Conservation (phyloP, 2,113 vertebrate genomes). For the Phyllostomus discolor region DNA sequence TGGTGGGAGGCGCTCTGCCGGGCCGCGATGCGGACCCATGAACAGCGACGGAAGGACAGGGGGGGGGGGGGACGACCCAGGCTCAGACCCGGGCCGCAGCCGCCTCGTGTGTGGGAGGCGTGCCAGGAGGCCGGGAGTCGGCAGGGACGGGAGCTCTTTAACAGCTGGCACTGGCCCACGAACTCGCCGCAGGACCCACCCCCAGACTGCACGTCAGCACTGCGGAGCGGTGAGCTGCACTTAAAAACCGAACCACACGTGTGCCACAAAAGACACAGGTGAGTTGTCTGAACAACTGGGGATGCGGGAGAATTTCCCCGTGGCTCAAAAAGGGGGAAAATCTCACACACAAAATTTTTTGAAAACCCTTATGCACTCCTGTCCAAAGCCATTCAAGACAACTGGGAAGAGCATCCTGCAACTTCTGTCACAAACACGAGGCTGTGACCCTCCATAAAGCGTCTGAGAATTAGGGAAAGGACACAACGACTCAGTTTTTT, state of each 20-base stretch:
- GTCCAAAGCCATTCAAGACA: background rate
- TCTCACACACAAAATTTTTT: background rate
- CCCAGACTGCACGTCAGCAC: background rate
- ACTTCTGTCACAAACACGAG: background rate
- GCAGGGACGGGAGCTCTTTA: background rate
- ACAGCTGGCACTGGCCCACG: background rate
- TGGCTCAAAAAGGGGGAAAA: background rate
- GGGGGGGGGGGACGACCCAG: too few relatives aligned
- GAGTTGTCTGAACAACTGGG: background rate
- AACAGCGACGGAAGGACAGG: accelerated
- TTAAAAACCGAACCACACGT: background rate
- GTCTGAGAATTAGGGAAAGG: background rate
- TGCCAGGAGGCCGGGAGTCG: accelerated
- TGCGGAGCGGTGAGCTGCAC: background rate
- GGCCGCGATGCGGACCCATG: accelerated
- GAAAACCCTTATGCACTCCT: too few relatives aligned
- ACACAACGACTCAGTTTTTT: background rate
- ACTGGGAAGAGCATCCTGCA: background rate
- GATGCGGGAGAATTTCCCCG: background rate
- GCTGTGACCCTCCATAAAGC: background rate
- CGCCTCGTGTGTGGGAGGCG: accelerated
- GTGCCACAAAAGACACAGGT: background rate
- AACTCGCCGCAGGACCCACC: background rate
- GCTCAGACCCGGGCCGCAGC: accelerated
- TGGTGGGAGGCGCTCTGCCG: accelerated